Percentiles rank a stretch among this genome's conserved stretches.
These are phyloP conservation scores for Callorhinus ursinus DNA, from an alignment of 2,113 vertebrate species.

Conservation along the genomic window DNA sequence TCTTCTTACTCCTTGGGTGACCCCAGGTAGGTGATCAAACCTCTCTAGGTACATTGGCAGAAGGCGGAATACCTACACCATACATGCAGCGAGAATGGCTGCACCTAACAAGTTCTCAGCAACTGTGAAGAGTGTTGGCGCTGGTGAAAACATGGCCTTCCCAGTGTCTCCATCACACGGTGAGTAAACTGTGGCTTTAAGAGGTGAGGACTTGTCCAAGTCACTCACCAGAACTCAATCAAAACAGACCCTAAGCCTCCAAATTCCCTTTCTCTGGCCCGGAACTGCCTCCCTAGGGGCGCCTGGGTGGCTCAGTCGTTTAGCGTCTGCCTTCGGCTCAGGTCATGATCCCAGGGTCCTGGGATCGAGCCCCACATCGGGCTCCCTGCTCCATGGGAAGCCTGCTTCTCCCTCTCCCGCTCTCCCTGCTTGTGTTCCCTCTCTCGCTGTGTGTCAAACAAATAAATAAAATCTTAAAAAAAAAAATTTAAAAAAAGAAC, in stretches of 20 bases:
- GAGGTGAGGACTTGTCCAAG: not conserved
- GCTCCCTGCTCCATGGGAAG: no score
- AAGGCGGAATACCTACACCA: not conserved
- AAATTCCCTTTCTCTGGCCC: not conserved
- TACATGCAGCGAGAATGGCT: fast-evolving
- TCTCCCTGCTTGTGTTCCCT: no score
- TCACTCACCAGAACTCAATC: not conserved
- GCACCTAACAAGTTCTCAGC: not conserved
- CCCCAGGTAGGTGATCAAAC: not conserved
- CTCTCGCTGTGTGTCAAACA: no score
- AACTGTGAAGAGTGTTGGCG: fast-evolving
- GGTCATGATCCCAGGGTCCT: no score
- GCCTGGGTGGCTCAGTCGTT: no score
- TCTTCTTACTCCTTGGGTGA: not conserved
- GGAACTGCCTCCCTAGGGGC: not conserved
- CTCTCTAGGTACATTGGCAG: not conserved
- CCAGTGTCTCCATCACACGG: no score
- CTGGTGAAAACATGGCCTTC: not conserved
- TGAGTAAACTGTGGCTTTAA: not conserved
- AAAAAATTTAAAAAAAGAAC: not conserved
- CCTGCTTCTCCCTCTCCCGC: no score
- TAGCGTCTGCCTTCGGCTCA: no score
- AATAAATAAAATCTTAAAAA: no score
- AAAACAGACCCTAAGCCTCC: not conserved
- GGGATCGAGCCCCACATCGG: no score